phyloP scores from a whole-genome alignment of 1,140 invertebrate species.

The Zaprionus vittiger region DNA sequence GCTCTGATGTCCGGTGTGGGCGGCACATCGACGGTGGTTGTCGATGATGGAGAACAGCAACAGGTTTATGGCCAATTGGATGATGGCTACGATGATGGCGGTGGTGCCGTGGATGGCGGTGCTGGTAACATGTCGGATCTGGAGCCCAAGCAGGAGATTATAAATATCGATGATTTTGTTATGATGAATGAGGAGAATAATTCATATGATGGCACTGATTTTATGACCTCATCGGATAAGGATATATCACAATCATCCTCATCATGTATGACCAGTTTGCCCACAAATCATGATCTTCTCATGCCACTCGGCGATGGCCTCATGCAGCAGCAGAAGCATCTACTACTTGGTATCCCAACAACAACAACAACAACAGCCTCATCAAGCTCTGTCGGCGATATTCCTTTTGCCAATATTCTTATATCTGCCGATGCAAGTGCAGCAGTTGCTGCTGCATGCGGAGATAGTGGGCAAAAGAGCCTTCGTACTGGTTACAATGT shows the following conservation, averaged over 20 bases:
- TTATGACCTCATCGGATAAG: slow-evolving; percentile 78
- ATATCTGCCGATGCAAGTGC: not conserved
- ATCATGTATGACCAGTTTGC: slow-evolving; percentile 66
- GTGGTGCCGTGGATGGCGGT: slow-evolving; percentile 34
- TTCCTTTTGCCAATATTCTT: slow-evolving; percentile 84
- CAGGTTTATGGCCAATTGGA: slow-evolving; percentile 72
- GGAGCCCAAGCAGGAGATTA: slow-evolving; percentile 80
- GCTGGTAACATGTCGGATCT: slow-evolving; percentile 63
- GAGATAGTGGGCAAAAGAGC: slow-evolving; percentile 18
- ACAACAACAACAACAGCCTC: not conserved
- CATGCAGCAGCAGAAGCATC: slow-evolving; percentile 68
- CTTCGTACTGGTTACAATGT: slow-evolving; percentile 3
- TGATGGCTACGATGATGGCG: slow-evolving; percentile 69
- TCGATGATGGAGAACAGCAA: slow-evolving; percentile 73
- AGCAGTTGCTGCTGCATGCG: not conserved
- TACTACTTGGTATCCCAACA: slow-evolving; percentile 59
- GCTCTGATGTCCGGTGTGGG: slow-evolving; percentile 41
- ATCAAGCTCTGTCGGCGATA: slow-evolving; percentile 59
- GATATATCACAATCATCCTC: slow-evolving; percentile 76
- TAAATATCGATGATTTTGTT: slow-evolving; percentile 83
- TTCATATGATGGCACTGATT: slow-evolving; percentile 85
- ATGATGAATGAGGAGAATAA: slow-evolving; percentile 83
- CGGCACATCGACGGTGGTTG: slow-evolving; percentile 37
- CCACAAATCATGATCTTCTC: slow-evolving; percentile 64
- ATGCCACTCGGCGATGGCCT: slow-evolving; percentile 68